A percentile compares a stretch with the other conserved stretches of the same genome.
phyloP scores from a whole-genome alignment of 2,113 vertebrate species.

The Varanus salvator region DNA sequence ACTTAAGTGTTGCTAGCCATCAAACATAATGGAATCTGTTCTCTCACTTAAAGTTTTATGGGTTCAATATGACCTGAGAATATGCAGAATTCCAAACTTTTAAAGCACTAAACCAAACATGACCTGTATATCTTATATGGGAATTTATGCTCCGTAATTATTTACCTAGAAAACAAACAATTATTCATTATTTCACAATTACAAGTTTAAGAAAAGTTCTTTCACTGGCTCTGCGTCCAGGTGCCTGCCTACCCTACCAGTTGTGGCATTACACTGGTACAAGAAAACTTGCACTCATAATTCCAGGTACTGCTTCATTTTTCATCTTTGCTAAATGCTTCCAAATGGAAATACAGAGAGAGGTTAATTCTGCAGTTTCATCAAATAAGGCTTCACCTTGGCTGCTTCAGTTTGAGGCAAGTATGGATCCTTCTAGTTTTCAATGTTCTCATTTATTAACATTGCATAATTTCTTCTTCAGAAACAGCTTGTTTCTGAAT shows the following conservation, averaged over 20 bases:
- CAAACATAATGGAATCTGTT: not conserved
- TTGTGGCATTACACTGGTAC: not conserved
- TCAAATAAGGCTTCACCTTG: not conserved
- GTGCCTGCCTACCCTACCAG: not conserved
- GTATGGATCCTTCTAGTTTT: not conserved
- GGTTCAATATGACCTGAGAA: not conserved
- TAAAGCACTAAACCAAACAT: not conserved
- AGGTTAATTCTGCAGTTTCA: not conserved
- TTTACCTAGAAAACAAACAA: not conserved
- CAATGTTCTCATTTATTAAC: not conserved
- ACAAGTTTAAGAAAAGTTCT: not conserved
- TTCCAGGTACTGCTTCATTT: not conserved
- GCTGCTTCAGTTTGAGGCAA: not conserved
- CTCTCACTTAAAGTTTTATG: not conserved
- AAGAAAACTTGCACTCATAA: not conserved
- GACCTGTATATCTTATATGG: not conserved
- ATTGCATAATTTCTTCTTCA: not conserved
- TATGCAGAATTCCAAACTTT: not conserved
- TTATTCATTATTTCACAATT: not conserved
- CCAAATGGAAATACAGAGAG: not conserved
- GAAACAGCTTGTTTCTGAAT: not conserved
- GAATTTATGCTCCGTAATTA: not conserved
- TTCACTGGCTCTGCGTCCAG: not conserved
- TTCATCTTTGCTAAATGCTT: not conserved
- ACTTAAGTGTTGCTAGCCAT: not conserved